Evolutionary conservation across 2,797 vertebrate species (phyloP).

Genomic region (Eospalax fontanierii): DNA sequence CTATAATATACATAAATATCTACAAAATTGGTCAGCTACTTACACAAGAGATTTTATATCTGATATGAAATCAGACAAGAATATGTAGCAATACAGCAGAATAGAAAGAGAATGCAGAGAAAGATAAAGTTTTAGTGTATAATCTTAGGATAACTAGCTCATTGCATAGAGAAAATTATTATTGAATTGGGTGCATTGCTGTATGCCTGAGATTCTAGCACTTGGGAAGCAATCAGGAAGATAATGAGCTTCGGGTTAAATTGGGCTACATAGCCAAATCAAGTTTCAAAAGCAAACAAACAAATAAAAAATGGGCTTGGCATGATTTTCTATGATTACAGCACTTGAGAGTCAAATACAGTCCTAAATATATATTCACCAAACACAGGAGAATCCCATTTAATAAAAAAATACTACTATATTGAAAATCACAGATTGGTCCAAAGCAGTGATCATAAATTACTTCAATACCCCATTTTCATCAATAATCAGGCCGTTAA

Average conservation of each 20-base stretch:
- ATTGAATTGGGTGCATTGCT: not conserved
- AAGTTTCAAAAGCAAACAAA: not conserved
- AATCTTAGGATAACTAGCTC: not conserved
- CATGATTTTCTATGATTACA: too few species aligned
- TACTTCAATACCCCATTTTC: too few species aligned
- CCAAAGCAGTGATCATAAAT: too few species aligned
- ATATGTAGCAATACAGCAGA: not conserved
- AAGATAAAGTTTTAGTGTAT: not conserved
- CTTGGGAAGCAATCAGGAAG: not conserved
- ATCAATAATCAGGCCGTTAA: too few species aligned
- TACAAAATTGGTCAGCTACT: conserved; percentile 42
- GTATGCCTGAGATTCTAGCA: not conserved
- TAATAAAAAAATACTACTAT: too few species aligned
- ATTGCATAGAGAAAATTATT: conserved; percentile 19
- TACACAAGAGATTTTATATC: conserved; percentile 38
- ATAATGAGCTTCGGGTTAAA: not conserved
- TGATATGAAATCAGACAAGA: not conserved
- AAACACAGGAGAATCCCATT: too few species aligned
- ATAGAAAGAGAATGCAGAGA: not conserved
- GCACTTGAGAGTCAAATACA: too few species aligned
- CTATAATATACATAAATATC: not conserved
- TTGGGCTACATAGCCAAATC: not conserved
- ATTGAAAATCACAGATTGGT: too few species aligned
- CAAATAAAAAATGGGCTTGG: not conserved
- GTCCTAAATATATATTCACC: too few species aligned